Evolutionary conservation across 2,888 invertebrate genomes (phyloP), one percentile per base, ranked within the genome.

Genomic region (Bombylius major): DNA sequence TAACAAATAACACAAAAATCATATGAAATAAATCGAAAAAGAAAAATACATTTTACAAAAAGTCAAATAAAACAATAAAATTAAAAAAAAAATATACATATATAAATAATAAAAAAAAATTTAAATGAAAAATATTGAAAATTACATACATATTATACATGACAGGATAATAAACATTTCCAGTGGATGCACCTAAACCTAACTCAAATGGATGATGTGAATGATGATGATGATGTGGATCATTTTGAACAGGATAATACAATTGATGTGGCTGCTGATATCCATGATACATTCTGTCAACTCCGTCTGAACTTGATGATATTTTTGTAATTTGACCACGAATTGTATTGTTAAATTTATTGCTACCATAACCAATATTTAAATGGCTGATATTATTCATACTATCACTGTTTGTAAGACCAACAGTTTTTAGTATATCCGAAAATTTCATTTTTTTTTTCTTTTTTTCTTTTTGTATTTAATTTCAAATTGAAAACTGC

Each of bases 261-360:
- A 47, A 55, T 11, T 50, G 36, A 36, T 56, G 56, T 55, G 56
- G 50, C 39, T 39, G 46, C 14, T 56, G 51, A 36, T 54, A 49
- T n/a, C 51, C 58, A 4, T 56, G 56, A 53, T 51, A 57, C 5
- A 59, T 50, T 53, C 59, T 56, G 42, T 60, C 58, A 50, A 58
- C n/a, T n/a, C n/a, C 46, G 23, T 53, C 54, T 23, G 52, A 11
- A 39, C 33, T 50, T 12, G 49, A 11, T 36, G 7, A 12, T 32
- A 45, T 33, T 46, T 50, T 39, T 36, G 36, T 39, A 46, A n/a
- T 31, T 31, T 31, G 50, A 31, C 47, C 45, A 14, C n/a, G 13
- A 4, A n/a, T 46, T n/a, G 50, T 55, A 47, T 34, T 46, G 34
- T 55, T 55, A 8, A 47, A 33, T 23, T 23, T 23, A 23, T 3